These are phyloP conservation scores for Epinephelus moara DNA, from an alignment of 2,113 vertebrate species.

Conservation along the genomic window DNA sequence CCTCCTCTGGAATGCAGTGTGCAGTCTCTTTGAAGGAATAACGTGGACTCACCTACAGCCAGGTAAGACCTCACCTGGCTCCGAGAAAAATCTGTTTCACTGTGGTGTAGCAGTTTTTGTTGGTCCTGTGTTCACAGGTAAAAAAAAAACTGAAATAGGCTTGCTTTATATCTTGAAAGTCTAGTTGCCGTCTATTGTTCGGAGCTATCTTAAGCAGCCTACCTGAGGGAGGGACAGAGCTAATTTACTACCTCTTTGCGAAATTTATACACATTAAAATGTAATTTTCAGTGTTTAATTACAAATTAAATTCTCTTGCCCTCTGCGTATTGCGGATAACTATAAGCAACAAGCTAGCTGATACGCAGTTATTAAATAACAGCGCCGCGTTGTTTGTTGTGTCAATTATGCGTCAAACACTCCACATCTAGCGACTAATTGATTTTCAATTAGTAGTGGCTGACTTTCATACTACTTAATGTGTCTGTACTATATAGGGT, in stretches of 20 bases:
- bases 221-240: background rate
- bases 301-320: rapidly evolving
- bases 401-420: background rate
- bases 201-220: background rate
- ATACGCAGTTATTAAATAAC: background rate
- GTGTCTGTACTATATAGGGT: too few species aligned
- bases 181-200: background rate
- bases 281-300: background rate
- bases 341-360: background rate
- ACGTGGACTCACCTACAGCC: conserved; percentile 45
- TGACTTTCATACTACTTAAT: too few species aligned
- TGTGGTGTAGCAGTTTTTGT: too few species aligned
- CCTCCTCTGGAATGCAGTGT: conserved; percentile 67
- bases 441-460: too few species aligned
- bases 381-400: too few species aligned
- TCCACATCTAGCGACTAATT: too few species aligned
- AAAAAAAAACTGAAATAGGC: background rate
- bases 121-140: too few species aligned
- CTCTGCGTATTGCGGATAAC: background rate
- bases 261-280: background rate
- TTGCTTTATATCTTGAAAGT: background rate
- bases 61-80: conserved; percentile 75
- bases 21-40: conserved; percentile 26
- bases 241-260: background rate
- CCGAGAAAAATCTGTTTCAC: background rate